Conservation (phyloP, 2,797 vertebrate genomes). For the Alouatta caraya region DNA sequence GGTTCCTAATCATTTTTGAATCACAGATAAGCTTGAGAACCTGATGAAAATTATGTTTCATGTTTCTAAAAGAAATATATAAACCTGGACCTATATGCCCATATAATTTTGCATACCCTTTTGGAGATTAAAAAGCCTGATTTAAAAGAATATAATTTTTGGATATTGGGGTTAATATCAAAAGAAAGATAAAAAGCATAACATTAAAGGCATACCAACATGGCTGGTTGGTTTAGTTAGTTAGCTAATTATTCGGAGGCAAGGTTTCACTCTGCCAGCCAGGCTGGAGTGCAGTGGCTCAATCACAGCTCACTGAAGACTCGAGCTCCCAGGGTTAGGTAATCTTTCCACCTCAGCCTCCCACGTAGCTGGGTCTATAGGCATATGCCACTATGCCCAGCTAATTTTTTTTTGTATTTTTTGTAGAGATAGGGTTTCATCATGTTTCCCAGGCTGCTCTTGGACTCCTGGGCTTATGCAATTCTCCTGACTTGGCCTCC, state of each 20-base stretch:
- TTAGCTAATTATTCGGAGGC: background rate
- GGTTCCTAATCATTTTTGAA: background rate
- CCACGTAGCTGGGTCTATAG: background rate
- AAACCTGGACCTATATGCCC: background rate
- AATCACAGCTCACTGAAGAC: background rate
- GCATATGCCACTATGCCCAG: background rate
- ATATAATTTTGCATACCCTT: background rate
- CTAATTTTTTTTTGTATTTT: background rate
- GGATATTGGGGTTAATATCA: background rate
- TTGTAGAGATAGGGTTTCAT: background rate
- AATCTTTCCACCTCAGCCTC: background rate
- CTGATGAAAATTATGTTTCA: background rate
- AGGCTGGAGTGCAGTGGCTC: background rate
- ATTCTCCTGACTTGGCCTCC: background rate
- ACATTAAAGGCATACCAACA: background rate
- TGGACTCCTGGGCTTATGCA: background rate
- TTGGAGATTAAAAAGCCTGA: background rate
- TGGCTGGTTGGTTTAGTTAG: background rate
- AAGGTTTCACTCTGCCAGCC: background rate
- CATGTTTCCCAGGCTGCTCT: background rate
- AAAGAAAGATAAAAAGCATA: background rate
- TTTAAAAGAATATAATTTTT: slow-evolving; percentile 22
- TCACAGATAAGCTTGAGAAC: background rate
- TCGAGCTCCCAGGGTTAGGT: background rate
- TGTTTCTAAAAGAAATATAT: background rate